phyloP scores from a whole-genome alignment of 1,140 invertebrate species.

The Reticulitermes speratus region DNA sequence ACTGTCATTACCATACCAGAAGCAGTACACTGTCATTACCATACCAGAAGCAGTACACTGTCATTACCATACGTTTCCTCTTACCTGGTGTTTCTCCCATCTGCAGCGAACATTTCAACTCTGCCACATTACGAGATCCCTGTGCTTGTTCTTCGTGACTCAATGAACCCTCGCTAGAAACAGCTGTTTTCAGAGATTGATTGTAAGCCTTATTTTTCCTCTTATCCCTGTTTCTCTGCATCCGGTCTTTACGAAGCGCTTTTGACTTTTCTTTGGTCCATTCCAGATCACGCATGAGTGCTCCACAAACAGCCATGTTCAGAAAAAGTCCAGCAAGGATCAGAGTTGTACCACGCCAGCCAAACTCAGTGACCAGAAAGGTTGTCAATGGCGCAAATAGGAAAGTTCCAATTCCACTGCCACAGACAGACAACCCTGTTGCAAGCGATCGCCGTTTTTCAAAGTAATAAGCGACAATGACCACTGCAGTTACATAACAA shows the following conservation, averaged over 20 bases:
- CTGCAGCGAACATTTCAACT: constrained; percentile 17
- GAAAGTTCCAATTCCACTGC: constrained; percentile 86
- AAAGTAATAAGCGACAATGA: constrained; percentile 96
- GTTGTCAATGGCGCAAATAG: constrained; percentile 87
- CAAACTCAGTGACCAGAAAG: constrained; percentile 72
- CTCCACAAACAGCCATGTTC: constrained; percentile 84
- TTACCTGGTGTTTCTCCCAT: constrained; percentile 13
- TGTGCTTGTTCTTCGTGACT: neutral
- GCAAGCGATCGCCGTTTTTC: constrained; percentile 88
- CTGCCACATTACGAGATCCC: neutral
- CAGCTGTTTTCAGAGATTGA: constrained; percentile 9
- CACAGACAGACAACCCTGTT: constrained; percentile 86
- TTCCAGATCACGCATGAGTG: constrained; percentile 77
- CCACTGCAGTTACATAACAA: constrained; percentile 86
- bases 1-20: too few species aligned
- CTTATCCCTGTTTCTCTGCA: constrained; percentile 40
- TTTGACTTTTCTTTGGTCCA: constrained; percentile 64
- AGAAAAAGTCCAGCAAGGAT: constrained; percentile 67
- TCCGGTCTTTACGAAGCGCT: constrained; percentile 55
- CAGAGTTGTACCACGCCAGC: constrained; percentile 71
- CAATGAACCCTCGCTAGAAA: neutral
- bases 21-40: too few species aligned
- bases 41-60: too few species aligned
- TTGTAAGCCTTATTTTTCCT: neutral
- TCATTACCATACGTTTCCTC: neutral